A percentile compares a stretch with the other conserved stretches of the same genome.
Conservation (phyloP, 2,888 invertebrate genomes). For the Rhagophthalmus giganteus region DNA sequence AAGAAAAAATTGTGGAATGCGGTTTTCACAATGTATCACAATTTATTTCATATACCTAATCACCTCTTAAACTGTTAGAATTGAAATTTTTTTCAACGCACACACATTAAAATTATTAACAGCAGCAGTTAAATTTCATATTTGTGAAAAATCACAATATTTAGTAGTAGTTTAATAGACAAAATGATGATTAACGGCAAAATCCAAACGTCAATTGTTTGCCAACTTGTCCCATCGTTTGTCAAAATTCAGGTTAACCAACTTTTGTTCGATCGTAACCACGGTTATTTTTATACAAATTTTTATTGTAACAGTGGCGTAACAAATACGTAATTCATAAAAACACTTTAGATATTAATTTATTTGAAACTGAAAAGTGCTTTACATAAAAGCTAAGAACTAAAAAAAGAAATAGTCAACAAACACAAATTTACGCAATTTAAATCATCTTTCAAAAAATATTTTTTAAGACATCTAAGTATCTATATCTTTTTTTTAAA, state of each 20-base stretch:
- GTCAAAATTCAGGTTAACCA: not conserved
- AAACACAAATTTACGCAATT: too few species aligned
- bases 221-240: conserved; percentile 6
- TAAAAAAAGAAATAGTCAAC: not conserved
- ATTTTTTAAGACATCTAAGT: too few species aligned
- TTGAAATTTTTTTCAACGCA: not conserved
- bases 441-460: too few species aligned
- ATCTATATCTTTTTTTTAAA: too few species aligned
- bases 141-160: conserved; percentile 1
- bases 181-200: not conserved
- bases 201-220: not conserved
- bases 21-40: not conserved
- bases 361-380: too few species aligned
- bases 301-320: too few species aligned
- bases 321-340: too few species aligned
- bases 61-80: not conserved
- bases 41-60: not conserved
- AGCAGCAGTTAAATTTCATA: not conserved
- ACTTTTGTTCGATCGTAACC: not conserved
- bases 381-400: too few species aligned
- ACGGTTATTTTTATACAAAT: not conserved
- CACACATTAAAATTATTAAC: not conserved
- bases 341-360: too few species aligned
- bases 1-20: not conserved
- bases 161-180: conserved; percentile 1